Conservation (phyloP, 1,140 invertebrate genomes). For the Caenorhabditis remanei region DNA sequence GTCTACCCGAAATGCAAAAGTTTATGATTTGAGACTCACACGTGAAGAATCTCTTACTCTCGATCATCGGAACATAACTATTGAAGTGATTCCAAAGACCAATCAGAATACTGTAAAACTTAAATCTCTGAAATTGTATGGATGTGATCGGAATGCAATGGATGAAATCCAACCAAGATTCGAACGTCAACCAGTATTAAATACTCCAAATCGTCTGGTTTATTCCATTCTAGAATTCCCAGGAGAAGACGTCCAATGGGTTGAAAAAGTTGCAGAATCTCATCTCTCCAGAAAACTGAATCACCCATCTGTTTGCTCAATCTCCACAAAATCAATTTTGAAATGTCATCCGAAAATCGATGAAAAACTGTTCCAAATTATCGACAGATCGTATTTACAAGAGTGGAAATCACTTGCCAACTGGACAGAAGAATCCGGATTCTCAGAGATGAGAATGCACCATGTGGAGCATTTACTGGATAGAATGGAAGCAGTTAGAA, state of each 20-base stretch:
- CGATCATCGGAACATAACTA: background rate
- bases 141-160: conserved; percentile 36
- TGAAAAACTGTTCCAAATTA: conserved; percentile 17
- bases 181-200: conserved; percentile 3
- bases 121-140: conserved; percentile 10
- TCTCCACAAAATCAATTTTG: background rate
- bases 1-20: background rate
- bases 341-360: conserved; percentile 23
- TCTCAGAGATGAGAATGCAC: background rate
- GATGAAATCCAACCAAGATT: conserved; percentile 28
- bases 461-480: background rate
- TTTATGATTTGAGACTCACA: background rate
- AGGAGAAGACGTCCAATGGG: background rate
- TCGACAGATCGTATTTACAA: conserved; percentile 37
- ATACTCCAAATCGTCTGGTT: background rate
- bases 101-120: background rate
- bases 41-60: background rate
- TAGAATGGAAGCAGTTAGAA: conserved; percentile 11
- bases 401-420: conserved; percentile 10
- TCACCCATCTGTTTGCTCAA: background rate
- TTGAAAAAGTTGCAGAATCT: background rate
- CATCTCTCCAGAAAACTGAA: conserved; percentile 18
- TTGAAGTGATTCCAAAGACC: conserved; percentile 11
- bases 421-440: conserved; percentile 13
- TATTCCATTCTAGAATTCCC: conserved; percentile 8